Conservation (phyloP, 1,140 invertebrate genomes). For the Caenorhabditis remanei region DNA sequence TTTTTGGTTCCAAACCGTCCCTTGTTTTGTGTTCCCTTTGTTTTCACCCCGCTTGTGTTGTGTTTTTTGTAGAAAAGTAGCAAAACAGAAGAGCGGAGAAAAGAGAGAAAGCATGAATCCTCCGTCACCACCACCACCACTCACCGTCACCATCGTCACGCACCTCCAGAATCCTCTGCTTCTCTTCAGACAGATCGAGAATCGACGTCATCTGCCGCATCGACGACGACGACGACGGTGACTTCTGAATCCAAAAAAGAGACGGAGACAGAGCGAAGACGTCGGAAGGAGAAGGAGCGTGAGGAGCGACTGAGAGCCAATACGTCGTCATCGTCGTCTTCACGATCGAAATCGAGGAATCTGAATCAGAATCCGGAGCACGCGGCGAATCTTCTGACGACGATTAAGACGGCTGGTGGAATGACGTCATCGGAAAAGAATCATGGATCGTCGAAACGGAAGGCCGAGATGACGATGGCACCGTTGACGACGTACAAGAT, state of each 20-base stretch:
- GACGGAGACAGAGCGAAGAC: neutral
- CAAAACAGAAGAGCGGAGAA: neutral
- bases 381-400: no score
- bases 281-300: neutral
- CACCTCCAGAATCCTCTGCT: neutral
- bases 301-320: neutral
- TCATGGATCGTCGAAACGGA: no score
- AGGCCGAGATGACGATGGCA: no score
- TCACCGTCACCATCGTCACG: neutral
- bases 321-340: no score
- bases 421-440: no score
- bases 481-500: no score
- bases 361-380: no score
- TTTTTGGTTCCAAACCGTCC: neutral
- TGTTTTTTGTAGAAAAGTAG: conserved; percentile 15
- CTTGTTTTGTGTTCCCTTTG: neutral
- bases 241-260: neutral
- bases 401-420: no score
- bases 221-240: neutral
- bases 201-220: neutral
- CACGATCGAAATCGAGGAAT: no score
- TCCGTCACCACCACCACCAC: neutral
- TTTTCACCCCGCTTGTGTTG: conserved; percentile 20
- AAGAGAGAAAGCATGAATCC: neutral
- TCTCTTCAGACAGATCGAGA: conserved; percentile 31